Evolutionary conservation across 1,140 invertebrate genomes (phyloP).

Genomic region (Zaprionus capensis): DNA sequence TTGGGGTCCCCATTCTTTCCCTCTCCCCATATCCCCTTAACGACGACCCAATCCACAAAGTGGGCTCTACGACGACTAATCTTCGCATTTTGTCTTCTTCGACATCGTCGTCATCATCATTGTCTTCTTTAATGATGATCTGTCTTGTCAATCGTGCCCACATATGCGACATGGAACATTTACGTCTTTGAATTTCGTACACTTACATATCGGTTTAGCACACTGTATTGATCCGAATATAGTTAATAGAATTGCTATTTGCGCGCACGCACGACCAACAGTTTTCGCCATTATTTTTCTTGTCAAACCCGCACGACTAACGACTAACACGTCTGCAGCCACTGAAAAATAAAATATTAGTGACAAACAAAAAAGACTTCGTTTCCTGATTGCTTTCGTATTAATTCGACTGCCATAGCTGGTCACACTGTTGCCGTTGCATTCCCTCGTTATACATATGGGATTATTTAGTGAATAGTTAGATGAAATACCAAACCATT

Average conservation of each 20-base stretch:
- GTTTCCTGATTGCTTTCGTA: slow-evolving; percentile 10
- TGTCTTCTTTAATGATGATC: slow-evolving; percentile 32
- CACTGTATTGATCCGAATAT: slow-evolving; percentile 50
- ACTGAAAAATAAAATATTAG: slow-evolving; percentile 57
- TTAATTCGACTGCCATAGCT: slow-evolving; percentile 10
- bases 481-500: background rate
- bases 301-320: slow-evolving; percentile 46
- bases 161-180: slow-evolving; percentile 1
- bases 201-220: slow-evolving; percentile 61
- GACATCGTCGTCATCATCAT: slow-evolving; percentile 39
- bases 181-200: slow-evolving; percentile 13
- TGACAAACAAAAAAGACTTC: slow-evolving; percentile 37
- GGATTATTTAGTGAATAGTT: slow-evolving; percentile 17
- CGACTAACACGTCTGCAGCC: slow-evolving; percentile 40
- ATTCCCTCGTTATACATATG: background rate
- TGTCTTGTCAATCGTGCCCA: slow-evolving; percentile 30
- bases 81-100: slow-evolving; percentile 45
- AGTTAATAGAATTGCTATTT: slow-evolving; percentile 65
- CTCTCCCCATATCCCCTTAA: background rate
- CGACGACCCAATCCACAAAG: background rate
- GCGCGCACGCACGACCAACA: slow-evolving; percentile 72
- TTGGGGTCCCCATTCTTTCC: slow-evolving; percentile 7
- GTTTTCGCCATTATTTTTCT: slow-evolving; percentile 74
- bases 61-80: slow-evolving; percentile 32
- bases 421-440: slow-evolving; percentile 6